Percentiles rank a stretch among this genome's conserved stretches.
Evolutionary conservation across 2,797 vertebrate genomes (phyloP).

Genomic region (Astyanax mexicanus): DNA sequence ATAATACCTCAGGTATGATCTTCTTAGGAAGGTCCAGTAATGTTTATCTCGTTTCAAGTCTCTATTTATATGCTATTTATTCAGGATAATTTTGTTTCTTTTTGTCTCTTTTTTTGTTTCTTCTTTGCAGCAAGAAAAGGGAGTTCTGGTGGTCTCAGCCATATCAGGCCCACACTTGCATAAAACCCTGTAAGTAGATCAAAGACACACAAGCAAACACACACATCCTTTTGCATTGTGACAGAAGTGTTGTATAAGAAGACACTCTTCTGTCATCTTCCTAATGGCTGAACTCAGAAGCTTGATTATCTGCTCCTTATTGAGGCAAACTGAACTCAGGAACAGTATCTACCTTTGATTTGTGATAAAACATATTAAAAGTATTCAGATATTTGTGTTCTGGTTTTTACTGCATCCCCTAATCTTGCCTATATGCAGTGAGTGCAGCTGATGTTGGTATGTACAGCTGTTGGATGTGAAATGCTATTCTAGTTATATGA

Average conservation of each 20-base stretch:
- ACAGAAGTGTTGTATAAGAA: too few relatives aligned
- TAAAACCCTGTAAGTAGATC: conserved; percentile 81
- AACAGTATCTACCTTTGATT: neutral
- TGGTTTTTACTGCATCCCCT: conserved; percentile 50
- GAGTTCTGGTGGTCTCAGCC: conserved; percentile 91
- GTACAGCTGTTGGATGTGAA: conserved; percentile 47
- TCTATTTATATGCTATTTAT: too few relatives aligned
- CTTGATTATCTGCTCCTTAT: neutral
- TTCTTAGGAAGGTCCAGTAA: too few relatives aligned
- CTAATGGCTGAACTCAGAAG: too few relatives aligned
- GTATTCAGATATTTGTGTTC: conserved; percentile 8
- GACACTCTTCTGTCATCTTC: too few relatives aligned
- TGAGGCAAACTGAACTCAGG: neutral
- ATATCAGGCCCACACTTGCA: conserved; percentile 80
- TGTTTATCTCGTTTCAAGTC: too few relatives aligned
- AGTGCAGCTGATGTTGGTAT: conserved; percentile 84
- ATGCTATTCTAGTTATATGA: neutral
- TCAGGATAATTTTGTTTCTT: too few relatives aligned
- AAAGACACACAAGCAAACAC: conserved; percentile 6
- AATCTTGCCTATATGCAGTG: conserved; percentile 68
- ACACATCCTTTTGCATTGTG: too few relatives aligned
- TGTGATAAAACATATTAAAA: neutral
- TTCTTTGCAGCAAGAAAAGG: conserved; percentile 83
- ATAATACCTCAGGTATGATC: too few relatives aligned
- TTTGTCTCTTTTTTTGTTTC: neutral